Percentiles rank a stretch among this genome's conserved stretches.
These are phyloP conservation scores for Arion vulgaris DNA, from an alignment of 1,140 invertebrate species.

Conservation along the genomic window DNA sequence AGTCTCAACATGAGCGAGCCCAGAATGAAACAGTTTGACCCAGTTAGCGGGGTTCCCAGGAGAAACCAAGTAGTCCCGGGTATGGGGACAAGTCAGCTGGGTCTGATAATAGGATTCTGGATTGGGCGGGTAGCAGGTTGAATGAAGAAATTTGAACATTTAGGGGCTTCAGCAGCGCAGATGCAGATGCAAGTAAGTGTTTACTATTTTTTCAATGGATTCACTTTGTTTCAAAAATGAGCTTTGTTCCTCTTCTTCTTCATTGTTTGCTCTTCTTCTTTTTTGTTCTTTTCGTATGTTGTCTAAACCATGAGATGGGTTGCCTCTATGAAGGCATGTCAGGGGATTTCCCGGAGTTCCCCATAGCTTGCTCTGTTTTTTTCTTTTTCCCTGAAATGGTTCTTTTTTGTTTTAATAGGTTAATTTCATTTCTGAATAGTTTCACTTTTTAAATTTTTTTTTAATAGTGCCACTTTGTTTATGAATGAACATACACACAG, in stretches of 20 bases:
- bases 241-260: neutral
- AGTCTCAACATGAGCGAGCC: conserved; percentile 63
- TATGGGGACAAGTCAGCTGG: neutral
- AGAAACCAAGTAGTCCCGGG: conserved; percentile 14
- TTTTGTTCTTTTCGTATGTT: neutral
- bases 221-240: neutral
- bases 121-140: conserved; percentile 57
- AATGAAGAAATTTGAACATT: conserved; percentile 60
- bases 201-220: neutral
- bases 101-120: conserved; percentile 30
- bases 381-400: no score
- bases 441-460: no score
- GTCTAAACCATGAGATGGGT: no score
- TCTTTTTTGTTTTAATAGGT: no score
- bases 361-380: no score
- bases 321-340: no score
- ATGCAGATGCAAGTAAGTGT: conserved; percentile 59
- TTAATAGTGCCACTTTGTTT: no score
- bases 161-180: conserved; percentile 62
- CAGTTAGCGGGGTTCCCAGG: conserved; percentile 52
- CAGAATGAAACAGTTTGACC: conserved; percentile 55
- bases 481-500: no score
- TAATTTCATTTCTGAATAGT: no score
- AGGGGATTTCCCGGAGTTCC: no score
- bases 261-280: no score